phyloP scores from a whole-genome alignment of 2,888 invertebrate species.

The Serripes groenlandicus region DNA sequence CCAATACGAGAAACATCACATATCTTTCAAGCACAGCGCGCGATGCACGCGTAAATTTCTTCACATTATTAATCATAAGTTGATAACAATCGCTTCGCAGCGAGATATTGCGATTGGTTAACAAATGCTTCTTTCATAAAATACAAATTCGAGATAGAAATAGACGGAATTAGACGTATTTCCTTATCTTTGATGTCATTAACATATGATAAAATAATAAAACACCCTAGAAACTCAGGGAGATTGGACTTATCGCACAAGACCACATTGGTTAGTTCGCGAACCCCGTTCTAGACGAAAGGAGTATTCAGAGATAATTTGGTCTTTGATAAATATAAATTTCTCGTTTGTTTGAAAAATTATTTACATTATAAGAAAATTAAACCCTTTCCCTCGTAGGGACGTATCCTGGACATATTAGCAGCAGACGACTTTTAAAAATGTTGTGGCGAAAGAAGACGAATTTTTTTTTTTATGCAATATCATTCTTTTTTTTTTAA shows the following conservation, averaged over 20 bases:
- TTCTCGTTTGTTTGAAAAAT: constrained; percentile 19
- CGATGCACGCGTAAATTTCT: constrained; percentile 60
- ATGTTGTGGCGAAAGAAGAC: no score
- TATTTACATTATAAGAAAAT: no score
- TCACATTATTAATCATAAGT: constrained; percentile 58
- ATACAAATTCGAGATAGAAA: constrained; percentile 34
- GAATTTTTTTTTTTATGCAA: no score
- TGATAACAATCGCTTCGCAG: constrained; percentile 58
- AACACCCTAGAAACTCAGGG: constrained; percentile 5
- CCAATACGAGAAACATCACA: neutral
- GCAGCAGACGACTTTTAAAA: no score
- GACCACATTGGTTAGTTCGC: constrained; percentile 42
- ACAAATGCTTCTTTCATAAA: constrained; percentile 66
- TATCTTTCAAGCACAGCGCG: constrained; percentile 55
- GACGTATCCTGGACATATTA: no score
- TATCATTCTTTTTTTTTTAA: no score
- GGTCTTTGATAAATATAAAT: constrained; percentile 9
- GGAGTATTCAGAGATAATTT: constrained; percentile 3
- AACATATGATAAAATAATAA: constrained; percentile 43
- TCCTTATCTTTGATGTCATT: constrained; percentile 42
- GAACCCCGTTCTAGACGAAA: constrained; percentile 8
- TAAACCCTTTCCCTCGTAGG: no score
- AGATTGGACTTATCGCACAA: constrained; percentile 31
- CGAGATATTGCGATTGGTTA: constrained; percentile 33
- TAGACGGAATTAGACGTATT: constrained; percentile 24